phyloP scores from a whole-genome alignment of 2,797 vertebrate genomes.

The Microctenopoma lineatum region DNA sequence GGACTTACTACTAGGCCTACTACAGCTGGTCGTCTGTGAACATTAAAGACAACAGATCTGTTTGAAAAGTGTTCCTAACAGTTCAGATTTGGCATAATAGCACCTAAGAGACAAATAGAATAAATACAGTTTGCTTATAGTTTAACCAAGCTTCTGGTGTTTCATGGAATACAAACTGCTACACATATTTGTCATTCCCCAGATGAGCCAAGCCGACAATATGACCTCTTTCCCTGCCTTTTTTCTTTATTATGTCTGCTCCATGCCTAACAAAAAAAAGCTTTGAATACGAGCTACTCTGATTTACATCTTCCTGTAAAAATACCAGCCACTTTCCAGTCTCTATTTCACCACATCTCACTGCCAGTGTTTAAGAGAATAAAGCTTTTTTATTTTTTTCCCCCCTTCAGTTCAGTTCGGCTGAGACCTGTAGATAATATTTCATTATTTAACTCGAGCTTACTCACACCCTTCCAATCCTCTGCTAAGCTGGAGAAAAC shows the following conservation, averaged over 20 bases:
- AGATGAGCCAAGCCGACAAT: not conserved
- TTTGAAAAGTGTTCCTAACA: not conserved
- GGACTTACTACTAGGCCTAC: constrained; percentile 1
- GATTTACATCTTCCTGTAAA: constrained; percentile 64
- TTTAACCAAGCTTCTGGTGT: not conserved
- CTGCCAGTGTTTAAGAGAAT: too few species aligned
- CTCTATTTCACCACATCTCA: constrained; percentile 35
- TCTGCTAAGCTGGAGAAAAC: constrained; percentile 34
- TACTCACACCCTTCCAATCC: constrained; percentile 20
- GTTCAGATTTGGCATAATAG: not conserved
- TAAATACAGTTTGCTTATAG: not conserved
- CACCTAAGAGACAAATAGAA: not conserved
- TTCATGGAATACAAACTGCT: not conserved
- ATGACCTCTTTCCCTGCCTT: constrained; percentile 4
- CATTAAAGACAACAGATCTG: not conserved
- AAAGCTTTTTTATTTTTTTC: too few species aligned
- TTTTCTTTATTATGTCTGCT: constrained; percentile 19
- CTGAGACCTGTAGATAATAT: too few species aligned
- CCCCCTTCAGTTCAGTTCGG: too few species aligned
- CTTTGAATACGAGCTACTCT: not conserved
- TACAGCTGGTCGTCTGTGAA: not conserved
- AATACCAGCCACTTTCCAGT: constrained; percentile 51
- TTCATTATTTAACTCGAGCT: not conserved
- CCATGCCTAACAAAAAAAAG: not conserved
- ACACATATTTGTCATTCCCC: not conserved